phyloP scores from a whole-genome alignment of 2,888 invertebrate genomes.

The Lasioglossum lativentre region DNA sequence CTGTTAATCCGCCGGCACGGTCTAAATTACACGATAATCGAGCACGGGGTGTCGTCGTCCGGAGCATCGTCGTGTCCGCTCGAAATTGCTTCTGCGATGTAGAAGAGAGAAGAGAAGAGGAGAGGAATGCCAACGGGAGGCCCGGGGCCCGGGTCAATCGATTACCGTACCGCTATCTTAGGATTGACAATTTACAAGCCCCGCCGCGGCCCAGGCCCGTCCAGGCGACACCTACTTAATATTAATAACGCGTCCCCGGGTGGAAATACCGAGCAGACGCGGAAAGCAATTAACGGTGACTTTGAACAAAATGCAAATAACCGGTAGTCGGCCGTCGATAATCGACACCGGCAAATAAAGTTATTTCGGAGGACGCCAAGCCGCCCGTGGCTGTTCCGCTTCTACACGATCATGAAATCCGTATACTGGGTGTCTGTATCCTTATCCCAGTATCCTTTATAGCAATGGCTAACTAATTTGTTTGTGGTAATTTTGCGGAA shows the following conservation, averaged over 20 bases:
- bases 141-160: slow-evolving; percentile 13
- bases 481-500: background rate
- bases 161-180: slow-evolving; percentile 29
- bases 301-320: slow-evolving; percentile 72
- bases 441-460: background rate
- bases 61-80: background rate
- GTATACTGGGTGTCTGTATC: slow-evolving; percentile 3
- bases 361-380: slow-evolving; percentile 60
- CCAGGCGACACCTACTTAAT: slow-evolving; percentile 55
- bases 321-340: slow-evolving; percentile 26
- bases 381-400: slow-evolving; percentile 28
- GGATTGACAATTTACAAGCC: slow-evolving; percentile 12
- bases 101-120: background rate
- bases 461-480: background rate
- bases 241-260: slow-evolving; percentile 61
- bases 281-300: slow-evolving; percentile 44
- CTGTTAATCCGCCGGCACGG: background rate
- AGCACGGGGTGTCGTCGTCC: background rate
- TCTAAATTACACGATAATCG: slow-evolving; percentile 12
- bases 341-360: slow-evolving; percentile 61
- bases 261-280: slow-evolving; percentile 34
- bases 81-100: background rate
- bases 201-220: background rate
- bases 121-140: background rate
- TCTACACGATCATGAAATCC: slow-evolving; percentile 3